Evolutionary conservation across 1,140 invertebrate genomes (phyloP).

Genomic region (Mamestra configurata): DNA sequence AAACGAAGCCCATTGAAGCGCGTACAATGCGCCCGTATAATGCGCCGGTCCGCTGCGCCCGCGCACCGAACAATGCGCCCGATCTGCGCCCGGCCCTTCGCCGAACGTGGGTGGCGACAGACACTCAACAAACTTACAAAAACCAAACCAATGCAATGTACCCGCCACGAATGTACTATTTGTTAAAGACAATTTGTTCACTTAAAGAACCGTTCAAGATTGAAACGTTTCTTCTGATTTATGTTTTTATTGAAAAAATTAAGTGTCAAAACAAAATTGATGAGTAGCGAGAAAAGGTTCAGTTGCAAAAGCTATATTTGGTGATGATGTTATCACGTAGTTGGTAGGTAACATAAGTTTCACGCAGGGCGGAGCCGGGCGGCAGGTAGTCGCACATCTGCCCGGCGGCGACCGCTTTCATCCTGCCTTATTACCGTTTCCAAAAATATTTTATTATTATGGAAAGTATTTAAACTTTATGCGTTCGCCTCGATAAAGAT

Average conservation of each 20-base stretch:
- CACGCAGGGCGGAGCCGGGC: slow-evolving; percentile 62
- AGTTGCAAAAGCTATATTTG: slow-evolving; percentile 61
- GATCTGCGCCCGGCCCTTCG: slow-evolving; percentile 71
- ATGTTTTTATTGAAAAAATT: slow-evolving; percentile 23
- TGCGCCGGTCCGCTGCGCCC: slow-evolving; percentile 76
- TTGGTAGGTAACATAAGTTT: slow-evolving; percentile 67
- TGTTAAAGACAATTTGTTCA: slow-evolving; percentile 55
- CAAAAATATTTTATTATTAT: slow-evolving; percentile 85
- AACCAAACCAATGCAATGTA: slow-evolving; percentile 58
- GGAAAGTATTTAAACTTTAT: slow-evolving; percentile 81
- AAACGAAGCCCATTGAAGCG: slow-evolving; percentile 83
- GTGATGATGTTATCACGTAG: slow-evolving; percentile 62
- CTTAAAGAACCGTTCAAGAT: slow-evolving; percentile 28
- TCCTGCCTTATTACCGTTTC: slow-evolving; percentile 80
- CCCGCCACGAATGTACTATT: slow-evolving; percentile 33
- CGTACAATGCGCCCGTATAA: slow-evolving; percentile 85
- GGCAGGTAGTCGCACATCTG: slow-evolving; percentile 82
- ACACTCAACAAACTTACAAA: slow-evolving; percentile 67
- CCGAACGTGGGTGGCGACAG: slow-evolving; percentile 84
- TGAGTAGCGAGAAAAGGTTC: slow-evolving; percentile 53
- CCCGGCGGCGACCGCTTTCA: slow-evolving; percentile 81
- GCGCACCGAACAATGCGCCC: slow-evolving; percentile 78
- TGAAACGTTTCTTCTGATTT: slow-evolving; percentile 12
- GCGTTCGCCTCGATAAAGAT: slow-evolving; percentile 73
- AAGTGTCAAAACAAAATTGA: slow-evolving; percentile 41